Conservation (phyloP, 64 coral and sea anemone genomes). For the Pocillopora verrucosa region DNA sequence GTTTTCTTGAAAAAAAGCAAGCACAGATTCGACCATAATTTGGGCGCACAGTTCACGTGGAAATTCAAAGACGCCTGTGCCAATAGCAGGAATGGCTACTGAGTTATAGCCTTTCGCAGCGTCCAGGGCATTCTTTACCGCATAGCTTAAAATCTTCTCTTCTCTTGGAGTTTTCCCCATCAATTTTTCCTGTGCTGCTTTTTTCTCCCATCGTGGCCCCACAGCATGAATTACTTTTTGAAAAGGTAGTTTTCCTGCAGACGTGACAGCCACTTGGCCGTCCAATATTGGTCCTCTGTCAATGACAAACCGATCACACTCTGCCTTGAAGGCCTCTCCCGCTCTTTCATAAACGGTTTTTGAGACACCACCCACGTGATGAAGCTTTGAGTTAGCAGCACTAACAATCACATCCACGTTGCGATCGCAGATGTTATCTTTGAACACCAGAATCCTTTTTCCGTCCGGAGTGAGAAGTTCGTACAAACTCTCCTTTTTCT, state of each 20-base stretch:
- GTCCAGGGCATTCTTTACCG: neutral
- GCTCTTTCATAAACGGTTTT: conserved; percentile 41
- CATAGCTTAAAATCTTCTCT: conserved; percentile 5
- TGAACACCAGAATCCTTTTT: conserved; percentile 39
- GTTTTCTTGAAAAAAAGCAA: conserved; percentile 2
- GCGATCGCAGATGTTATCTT: conserved; percentile 54
- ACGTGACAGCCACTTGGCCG: conserved; percentile 41
- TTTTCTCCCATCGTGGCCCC: conserved; percentile 46
- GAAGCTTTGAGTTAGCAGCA: conserved; percentile 51
- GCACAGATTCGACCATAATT: conserved; percentile 6
- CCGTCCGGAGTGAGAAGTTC: conserved; percentile 7
- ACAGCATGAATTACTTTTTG: conserved; percentile 65
- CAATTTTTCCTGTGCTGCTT: neutral
- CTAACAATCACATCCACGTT: conserved; percentile 65
- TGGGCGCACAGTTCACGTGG: conserved; percentile 26
- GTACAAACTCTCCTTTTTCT: conserved; percentile 2
- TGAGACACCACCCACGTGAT: conserved; percentile 52
- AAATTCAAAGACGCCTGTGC: conserved; percentile 22
- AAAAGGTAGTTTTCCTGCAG: conserved; percentile 57
- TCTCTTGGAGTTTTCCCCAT: neutral
- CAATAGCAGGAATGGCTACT: conserved; percentile 40
- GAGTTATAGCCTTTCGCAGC: conserved; percentile 2
- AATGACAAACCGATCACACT: conserved; percentile 37
- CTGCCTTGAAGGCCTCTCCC: conserved; percentile 53
- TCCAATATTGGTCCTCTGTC: conserved; percentile 2